Base-by-base conservation (phyloP, 1,140 invertebrate species). In the Cotesia vestalis region DNA sequence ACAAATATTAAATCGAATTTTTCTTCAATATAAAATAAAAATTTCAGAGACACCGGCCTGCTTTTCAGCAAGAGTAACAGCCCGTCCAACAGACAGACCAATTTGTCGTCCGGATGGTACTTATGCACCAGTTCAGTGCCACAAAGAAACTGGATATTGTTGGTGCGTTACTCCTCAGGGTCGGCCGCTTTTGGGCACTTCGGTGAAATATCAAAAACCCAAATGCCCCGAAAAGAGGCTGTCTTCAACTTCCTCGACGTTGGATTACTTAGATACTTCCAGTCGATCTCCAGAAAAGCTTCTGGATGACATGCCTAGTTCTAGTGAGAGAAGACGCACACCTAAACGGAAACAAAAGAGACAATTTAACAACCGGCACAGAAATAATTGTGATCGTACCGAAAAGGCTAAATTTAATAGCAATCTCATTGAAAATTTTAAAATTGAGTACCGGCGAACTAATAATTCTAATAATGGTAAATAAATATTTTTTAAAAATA, bases 161-260 rank as follows among this genome's bases (percentile, higher is more conserved):
- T 94, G 93, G 93, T 98, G 96, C 84, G 94, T 95, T 34, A 94
- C 92, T 3, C 89, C 91, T 1, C 89, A 92, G 74, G 95, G 95
- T 11, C 91, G 91, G 75, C 94, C 93, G 1, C 86, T 97, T 17
- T 90, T 91, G 20, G 91, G 94, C 73, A 94, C 94, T 3, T 90
- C 93, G 4, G 90, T 92, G 1, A 89, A 89, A 69, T 88, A 91
- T 73, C 85, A 88, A 46, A 89, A 89, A 76, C 94, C 94, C 3
- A 90, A 90, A 67, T 96, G 95, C 80, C 83, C 80, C 40, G 40
- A 46, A 46, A 46, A 11, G 1, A 83, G 81, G 38, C 75, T 64
- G 27, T 68, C 46, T 35, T 60, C 63, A 53, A n/a, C 40, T 8
- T 59, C 46, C 11, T 60, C 63, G 53, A n/a, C 40, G 4, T 52